Base-by-base conservation (phyloP, 2,888 invertebrate genomes). In the Nymphalis urticae region DNA sequence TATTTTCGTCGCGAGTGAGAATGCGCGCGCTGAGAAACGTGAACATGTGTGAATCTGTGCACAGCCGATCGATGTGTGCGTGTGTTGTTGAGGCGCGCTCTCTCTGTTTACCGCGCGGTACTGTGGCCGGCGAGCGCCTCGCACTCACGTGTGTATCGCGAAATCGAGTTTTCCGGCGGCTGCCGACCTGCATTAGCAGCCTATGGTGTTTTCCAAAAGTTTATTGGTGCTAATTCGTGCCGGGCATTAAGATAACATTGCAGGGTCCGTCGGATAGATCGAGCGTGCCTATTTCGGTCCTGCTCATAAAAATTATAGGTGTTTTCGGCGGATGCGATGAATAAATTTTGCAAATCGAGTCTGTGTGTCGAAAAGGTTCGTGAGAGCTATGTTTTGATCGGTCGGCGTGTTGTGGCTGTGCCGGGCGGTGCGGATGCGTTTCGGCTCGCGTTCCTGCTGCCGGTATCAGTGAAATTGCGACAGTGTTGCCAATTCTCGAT, bases 81-180 rank as follows among this genome's bases (percentile, higher is more conserved):
- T 85, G 86, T 89, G 90, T 89, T 88, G 88, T 87, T 82, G 88
- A 83, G 86, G 80, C 87, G 85, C 84, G 85, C 77, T 83, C 82
- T 82, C 73, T 93, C 94, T 85, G 94, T 94, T 82, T 94, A 93
- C 86, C 93, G 94, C 79, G 93, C 90, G 84, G 92, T 91, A 82
- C 82, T 83, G 84, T 84, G 80, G 93, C 93, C 86, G 93, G 93
- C 79, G 88, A 88, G 85, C 96, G 94, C 86, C 95, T 95, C 95
- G 93, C 94, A 95, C 95, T 95, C 83, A 85, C 84, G 86, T 85
- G 85, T 81, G 78, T 79, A 70, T 79, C 80, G 83, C 83, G 82
- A 85, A 83, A 82, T 81, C 81, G 85, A 88, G 83, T 91, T 91
- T 89, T 85, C 89, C 89, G 88, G 83, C 85, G 82, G 83, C 81